Percentiles rank a stretch among this genome's conserved stretches.
Conservation (phyloP, 2,888 invertebrate species). For the Saturnia pavonia region DNA sequence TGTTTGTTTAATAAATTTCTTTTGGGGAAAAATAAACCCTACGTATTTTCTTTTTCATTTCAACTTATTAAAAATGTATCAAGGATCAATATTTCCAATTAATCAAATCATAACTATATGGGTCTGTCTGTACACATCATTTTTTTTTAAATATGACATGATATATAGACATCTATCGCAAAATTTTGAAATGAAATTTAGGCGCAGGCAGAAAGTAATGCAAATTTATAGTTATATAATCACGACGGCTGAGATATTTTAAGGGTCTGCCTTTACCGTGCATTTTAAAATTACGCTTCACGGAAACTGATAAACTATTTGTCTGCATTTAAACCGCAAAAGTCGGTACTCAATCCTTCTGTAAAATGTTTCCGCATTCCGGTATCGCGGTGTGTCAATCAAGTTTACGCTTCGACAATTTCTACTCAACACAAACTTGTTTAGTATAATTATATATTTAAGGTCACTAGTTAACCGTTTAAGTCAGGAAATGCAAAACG, state of each 20-base stretch:
- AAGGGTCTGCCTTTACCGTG: not conserved
- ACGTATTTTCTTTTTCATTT: too few relatives aligned
- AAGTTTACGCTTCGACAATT: not conserved
- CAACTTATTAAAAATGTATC: too few relatives aligned
- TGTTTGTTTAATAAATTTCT: too few relatives aligned
- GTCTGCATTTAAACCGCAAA: not conserved
- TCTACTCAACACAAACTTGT: slow-evolving; percentile 1
- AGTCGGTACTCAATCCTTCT: not conserved
- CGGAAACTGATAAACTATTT: not conserved
- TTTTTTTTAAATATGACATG: too few relatives aligned
- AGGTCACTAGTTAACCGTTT: not conserved
- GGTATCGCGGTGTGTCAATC: not conserved
- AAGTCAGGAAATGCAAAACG: not conserved
- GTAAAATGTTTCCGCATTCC: not conserved
- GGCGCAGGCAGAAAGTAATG: too few relatives aligned
- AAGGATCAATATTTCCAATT: too few relatives aligned
- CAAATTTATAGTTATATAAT: too few relatives aligned
- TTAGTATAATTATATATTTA: not conserved
- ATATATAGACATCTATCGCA: too few relatives aligned
- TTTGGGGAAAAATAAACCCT: too few relatives aligned
- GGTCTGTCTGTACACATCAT: too few relatives aligned
- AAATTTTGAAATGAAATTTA: too few relatives aligned
- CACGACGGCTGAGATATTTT: not conserved
- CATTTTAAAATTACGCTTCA: not conserved
- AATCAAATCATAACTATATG: too few relatives aligned